Percentiles rank a stretch among this genome's conserved stretches.
phyloP scores from a whole-genome alignment of 2,113 vertebrate species.

The Anguilla rostrata region DNA sequence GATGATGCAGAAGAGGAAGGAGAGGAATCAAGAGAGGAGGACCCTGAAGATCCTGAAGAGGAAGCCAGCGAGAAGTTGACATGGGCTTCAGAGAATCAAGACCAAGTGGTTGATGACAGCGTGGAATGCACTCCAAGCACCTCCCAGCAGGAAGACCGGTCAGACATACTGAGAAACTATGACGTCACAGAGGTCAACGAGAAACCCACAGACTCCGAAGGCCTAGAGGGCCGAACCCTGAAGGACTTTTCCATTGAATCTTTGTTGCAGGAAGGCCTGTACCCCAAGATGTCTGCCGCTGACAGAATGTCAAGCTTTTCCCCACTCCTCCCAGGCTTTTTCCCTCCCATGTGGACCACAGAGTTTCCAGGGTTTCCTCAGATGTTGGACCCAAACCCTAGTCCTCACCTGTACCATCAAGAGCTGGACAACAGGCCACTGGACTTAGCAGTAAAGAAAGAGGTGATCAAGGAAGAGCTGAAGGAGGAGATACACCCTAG shows the following conservation, averaged over 20 bases:
- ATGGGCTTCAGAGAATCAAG: slow-evolving; percentile 62
- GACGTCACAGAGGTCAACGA: slow-evolving; percentile 47
- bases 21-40: slow-evolving; percentile 73
- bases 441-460: slow-evolving; percentile 88
- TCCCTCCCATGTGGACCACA: slow-evolving; percentile 86
- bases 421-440: slow-evolving; percentile 77
- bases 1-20: slow-evolving; percentile 81
- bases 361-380: slow-evolving; percentile 84
- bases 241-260: slow-evolving; percentile 97
- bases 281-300: slow-evolving; percentile 80
- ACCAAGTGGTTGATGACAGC: slow-evolving; percentile 61
- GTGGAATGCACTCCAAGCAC: slow-evolving; percentile 79
- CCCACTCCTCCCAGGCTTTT: slow-evolving; percentile 84
- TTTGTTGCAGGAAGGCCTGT: slow-evolving; percentile 88
- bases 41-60: slow-evolving; percentile 70
- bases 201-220: slow-evolving; percentile 33
- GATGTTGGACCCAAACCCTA: slow-evolving; percentile 59
- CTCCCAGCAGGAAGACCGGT: slow-evolving; percentile 73
- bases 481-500: slow-evolving; percentile 82
- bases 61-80: slow-evolving; percentile 71
- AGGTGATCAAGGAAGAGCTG: slow-evolving; percentile 91
- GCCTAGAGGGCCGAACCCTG: slow-evolving; percentile 68
- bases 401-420: slow-evolving; percentile 64
- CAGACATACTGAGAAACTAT: slow-evolving; percentile 72
- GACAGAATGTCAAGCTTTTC: slow-evolving; percentile 83